Evolutionary conservation across 2,797 vertebrate genomes (phyloP).

Genomic region (Falco peregrinus): DNA sequence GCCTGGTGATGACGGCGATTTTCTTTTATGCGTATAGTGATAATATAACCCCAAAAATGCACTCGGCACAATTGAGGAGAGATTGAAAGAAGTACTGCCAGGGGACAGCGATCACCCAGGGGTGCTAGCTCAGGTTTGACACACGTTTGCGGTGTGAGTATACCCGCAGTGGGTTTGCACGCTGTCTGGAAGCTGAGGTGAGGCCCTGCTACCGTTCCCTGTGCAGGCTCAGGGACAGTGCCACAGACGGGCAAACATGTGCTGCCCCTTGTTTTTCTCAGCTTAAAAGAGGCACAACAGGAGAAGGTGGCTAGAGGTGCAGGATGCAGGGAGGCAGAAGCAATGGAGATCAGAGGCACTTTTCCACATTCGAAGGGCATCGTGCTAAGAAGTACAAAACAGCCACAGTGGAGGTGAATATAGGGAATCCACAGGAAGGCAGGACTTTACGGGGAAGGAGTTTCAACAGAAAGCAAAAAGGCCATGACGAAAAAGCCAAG

Average conservation of each 20-base stretch:
- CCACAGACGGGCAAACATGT: no score
- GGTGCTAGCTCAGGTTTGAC: not conserved
- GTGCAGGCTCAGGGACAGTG: not conserved
- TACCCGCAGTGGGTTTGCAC: not conserved
- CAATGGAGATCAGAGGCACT: not conserved
- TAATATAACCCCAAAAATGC: not conserved
- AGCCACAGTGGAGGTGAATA: not conserved
- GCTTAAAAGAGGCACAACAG: not conserved
- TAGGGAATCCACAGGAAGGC: not conserved
- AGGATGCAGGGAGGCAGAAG: not conserved
- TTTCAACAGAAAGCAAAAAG: not conserved
- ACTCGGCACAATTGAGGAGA: not conserved
- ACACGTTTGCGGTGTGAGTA: fast-evolving
- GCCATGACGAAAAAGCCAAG: not conserved
- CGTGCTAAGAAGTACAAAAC: not conserved
- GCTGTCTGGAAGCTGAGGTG: not conserved
- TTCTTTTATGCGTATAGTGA: not conserved
- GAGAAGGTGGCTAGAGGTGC: not conserved
- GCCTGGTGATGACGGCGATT: not conserved
- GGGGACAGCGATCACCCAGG: not conserved
- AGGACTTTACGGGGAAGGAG: not conserved
- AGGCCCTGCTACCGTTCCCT: not conserved
- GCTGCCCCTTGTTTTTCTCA: not conserved
- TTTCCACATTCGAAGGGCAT: not conserved
- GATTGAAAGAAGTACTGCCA: not conserved